phyloP scores from a whole-genome alignment of 1,140 invertebrate species.

The Zophobas morio region DNA sequence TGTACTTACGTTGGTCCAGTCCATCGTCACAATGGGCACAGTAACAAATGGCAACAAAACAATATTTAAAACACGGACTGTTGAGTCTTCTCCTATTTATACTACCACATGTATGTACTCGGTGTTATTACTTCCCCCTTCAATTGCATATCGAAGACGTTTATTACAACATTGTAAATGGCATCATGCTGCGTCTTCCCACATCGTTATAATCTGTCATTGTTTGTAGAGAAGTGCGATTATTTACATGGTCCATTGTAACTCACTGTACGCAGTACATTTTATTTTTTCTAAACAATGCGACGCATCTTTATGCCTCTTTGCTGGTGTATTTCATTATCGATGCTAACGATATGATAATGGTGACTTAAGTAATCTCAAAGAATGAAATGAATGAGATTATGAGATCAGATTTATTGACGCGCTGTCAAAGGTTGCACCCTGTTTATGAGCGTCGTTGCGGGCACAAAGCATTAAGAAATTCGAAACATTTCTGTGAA shows the following conservation, averaged over 20 bases:
- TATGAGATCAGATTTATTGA: constrained; percentile 27
- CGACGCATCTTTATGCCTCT: constrained; percentile 42
- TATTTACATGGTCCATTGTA: constrained; percentile 51
- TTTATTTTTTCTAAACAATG: constrained; percentile 48
- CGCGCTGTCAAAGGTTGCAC: background rate
- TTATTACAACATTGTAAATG: constrained; percentile 59
- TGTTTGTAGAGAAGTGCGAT: constrained; percentile 41
- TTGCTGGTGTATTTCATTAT: constrained; percentile 36
- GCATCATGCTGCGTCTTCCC: constrained; percentile 54
- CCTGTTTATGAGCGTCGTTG: background rate
- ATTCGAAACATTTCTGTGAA: too few relatives aligned
- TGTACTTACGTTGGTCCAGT: constrained; percentile 33
- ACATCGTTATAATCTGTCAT: constrained; percentile 50
- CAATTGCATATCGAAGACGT: constrained; percentile 52
- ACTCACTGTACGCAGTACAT: constrained; percentile 48
- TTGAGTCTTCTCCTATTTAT: constrained; percentile 53
- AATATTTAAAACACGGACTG: constrained; percentile 44
- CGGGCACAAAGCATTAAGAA: background rate
- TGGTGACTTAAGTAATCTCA: constrained; percentile 21
- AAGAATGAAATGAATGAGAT: background rate
- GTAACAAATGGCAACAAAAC: constrained; percentile 35
- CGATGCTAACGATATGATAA: constrained; percentile 46
- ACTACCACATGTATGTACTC: constrained; percentile 49
- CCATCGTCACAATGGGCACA: constrained; percentile 43
- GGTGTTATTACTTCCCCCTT: constrained; percentile 51